Conservation (phyloP, 2,113 vertebrate species). For the Recurvirostra avosetta region DNA sequence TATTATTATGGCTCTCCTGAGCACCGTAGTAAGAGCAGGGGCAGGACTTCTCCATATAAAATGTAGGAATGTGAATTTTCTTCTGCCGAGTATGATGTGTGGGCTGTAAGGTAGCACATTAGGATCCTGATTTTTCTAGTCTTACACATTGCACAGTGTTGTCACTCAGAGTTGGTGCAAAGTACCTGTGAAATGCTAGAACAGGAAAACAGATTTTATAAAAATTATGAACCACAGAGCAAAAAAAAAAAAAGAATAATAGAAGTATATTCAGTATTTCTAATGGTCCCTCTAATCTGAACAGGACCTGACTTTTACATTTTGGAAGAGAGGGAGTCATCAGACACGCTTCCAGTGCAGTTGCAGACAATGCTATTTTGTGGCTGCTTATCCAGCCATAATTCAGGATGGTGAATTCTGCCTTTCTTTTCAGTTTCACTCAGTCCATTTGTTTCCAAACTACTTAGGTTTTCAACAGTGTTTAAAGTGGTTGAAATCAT, state of each 20-base stretch:
- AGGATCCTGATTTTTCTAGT: background rate
- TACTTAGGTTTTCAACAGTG: background rate
- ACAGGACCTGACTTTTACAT: background rate
- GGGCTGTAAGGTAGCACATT: background rate
- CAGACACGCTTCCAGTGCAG: background rate
- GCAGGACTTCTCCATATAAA: background rate
- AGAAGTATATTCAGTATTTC: background rate
- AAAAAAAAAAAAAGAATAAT: background rate
- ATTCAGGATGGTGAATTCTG: background rate
- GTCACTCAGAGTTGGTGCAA: background rate
- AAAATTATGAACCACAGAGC: accelerated
- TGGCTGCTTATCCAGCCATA: background rate
- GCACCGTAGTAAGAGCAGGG: background rate
- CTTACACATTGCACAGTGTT: background rate
- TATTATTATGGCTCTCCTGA: background rate
- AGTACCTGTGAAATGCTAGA: background rate
- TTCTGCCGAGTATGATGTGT: background rate
- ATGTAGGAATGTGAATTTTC: background rate
- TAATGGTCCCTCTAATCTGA: background rate
- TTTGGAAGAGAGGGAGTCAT: background rate
- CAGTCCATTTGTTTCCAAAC: background rate
- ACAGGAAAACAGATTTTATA: background rate
- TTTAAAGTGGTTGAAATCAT: background rate
- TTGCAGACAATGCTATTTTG: background rate
- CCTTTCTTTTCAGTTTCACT: background rate